A percentile compares a stretch with the other conserved stretches of the same genome.
Evolutionary conservation across 2,797 vertebrate species (phyloP).

Genomic region (Galago senegalensis): DNA sequence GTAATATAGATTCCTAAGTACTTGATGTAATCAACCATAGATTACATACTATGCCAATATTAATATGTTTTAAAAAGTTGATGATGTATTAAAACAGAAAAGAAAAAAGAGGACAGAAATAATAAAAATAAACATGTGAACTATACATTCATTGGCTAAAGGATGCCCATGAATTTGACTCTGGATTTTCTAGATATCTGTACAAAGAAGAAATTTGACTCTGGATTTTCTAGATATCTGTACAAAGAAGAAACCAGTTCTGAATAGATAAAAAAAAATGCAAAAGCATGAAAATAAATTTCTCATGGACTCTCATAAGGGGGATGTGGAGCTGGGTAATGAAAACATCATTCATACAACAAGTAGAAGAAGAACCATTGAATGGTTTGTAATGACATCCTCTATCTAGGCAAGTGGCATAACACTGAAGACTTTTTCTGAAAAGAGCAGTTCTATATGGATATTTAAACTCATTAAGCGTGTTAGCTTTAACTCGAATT

Average conservation of each 20-base stretch:
- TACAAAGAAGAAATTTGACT: constrained; percentile 23
- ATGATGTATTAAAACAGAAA: constrained; percentile 4
- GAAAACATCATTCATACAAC: background rate
- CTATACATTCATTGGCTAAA: background rate
- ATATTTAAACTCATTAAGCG: background rate
- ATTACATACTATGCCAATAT: background rate
- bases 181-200: background rate
- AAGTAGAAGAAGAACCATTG: background rate
- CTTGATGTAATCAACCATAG: background rate
- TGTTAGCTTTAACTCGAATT: constrained; percentile 7
- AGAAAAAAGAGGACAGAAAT: constrained; percentile 10
- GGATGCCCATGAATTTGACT: constrained; percentile 1
- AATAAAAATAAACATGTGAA: background rate
- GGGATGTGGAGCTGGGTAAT: background rate
- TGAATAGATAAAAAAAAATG: background rate
- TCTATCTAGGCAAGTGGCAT: background rate
- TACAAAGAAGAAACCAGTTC: constrained; percentile 20
- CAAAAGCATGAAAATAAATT: background rate
- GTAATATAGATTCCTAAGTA: background rate
- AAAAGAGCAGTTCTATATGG: background rate
- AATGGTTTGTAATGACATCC: constrained; percentile 14
- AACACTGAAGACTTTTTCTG: background rate
- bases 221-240: background rate
- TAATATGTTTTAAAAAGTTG: background rate
- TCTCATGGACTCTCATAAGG: background rate